A percentile compares a stretch with the other conserved stretches of the same genome.
These are phyloP conservation scores for Tenthredo notha DNA, from an alignment of 2,888 invertebrate genomes.

Conservation along the genomic window DNA sequence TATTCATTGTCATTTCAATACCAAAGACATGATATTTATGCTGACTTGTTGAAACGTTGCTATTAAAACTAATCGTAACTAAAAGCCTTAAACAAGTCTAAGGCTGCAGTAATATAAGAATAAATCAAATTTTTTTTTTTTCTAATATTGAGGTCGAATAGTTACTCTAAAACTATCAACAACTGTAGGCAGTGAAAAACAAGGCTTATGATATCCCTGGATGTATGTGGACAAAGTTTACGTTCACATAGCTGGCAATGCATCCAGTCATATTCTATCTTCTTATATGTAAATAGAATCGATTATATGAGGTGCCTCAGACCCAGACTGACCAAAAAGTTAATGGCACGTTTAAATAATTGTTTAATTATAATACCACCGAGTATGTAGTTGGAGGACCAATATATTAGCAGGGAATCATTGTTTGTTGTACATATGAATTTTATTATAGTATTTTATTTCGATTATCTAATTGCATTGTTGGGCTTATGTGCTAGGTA, in stretches of 20 bases:
- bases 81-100: conserved; percentile 24
- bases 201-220: background rate
- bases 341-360: background rate
- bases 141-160: background rate
- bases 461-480: background rate
- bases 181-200: background rate
- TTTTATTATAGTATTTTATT: background rate
- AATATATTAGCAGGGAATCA: conserved; percentile 20
- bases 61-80: conserved; percentile 14
- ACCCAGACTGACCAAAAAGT: conserved; percentile 24
- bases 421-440: background rate
- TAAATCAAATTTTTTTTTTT: background rate
- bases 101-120: background rate
- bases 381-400: conserved; percentile 24
- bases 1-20: background rate
- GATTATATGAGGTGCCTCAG: conserved; percentile 3
- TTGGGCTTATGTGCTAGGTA: background rate
- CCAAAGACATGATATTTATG: conserved; percentile 11
- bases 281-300: background rate
- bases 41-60: conserved; percentile 1
- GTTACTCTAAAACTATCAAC: background rate
- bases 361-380: conserved; percentile 18
- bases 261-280: background rate
- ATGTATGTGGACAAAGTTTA: background rate
- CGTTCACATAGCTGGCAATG: background rate